A percentile compares a stretch with the other conserved stretches of the same genome.
These are phyloP conservation scores for Eristalis intricaria DNA, from an alignment of 2,888 invertebrate species.

Conservation along the genomic window DNA sequence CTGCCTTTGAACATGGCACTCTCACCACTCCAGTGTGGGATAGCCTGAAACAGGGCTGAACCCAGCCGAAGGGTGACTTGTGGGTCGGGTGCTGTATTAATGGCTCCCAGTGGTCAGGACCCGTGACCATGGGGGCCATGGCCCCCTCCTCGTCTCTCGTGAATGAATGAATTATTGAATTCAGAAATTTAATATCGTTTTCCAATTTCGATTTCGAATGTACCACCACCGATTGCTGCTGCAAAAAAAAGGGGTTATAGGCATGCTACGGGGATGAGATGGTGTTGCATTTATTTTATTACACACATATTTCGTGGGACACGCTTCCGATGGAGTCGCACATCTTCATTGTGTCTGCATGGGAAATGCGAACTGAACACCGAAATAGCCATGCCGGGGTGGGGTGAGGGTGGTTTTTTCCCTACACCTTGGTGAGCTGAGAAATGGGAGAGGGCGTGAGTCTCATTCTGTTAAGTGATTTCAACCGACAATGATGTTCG, in stretches of 20 bases:
- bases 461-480: no score
- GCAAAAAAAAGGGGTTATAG: background rate
- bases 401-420: no score
- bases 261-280: background rate
- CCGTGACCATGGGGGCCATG: background rate
- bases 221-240: constrained; percentile 1
- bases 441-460: no score
- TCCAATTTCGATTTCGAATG: constrained; percentile 39
- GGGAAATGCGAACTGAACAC: no score
- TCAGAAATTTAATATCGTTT: constrained; percentile 49
- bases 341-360: no score
- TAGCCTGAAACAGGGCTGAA: background rate
- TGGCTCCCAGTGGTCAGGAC: constrained; percentile 21
- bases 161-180: constrained; percentile 47
- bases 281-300: constrained; percentile 15
- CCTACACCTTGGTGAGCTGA: no score
- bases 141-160: background rate
- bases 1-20: background rate
- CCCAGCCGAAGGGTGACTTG: background rate
- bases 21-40: background rate
- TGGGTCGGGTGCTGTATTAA: background rate
- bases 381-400: no score
- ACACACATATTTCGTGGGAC: constrained; percentile 17
- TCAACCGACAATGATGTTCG: no score
- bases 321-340: constrained; percentile 2